Conservation (phyloP, 1,140 invertebrate genomes). For the Zaprionus tsacasi region DNA sequence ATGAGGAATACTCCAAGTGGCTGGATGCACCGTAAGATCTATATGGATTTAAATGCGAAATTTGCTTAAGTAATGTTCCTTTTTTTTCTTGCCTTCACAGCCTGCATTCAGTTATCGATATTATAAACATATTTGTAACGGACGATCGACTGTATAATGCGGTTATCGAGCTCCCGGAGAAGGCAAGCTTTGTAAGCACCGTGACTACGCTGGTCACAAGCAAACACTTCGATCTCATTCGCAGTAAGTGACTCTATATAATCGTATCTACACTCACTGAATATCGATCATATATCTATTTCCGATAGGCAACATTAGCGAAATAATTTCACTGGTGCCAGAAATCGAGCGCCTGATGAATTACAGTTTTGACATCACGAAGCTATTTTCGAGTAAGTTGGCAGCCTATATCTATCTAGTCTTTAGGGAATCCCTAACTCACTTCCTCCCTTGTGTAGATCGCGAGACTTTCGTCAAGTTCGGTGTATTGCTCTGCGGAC, state of each 20-base stretch:
- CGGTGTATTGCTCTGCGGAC: slow-evolving; percentile 87
- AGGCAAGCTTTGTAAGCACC: slow-evolving; percentile 86
- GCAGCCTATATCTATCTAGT: not conserved
- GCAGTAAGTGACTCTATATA: slow-evolving; percentile 54
- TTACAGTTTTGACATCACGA: slow-evolving; percentile 77
- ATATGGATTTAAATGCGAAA: not conserved
- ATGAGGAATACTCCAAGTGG: slow-evolving; percentile 87
- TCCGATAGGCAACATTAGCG: slow-evolving; percentile 61
- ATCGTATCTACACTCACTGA: not conserved
- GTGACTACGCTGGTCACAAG: slow-evolving; percentile 87
- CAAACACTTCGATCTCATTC: slow-evolving; percentile 86
- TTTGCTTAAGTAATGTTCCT: not conserved
- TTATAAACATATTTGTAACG: slow-evolving; percentile 84
- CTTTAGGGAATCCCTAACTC: not conserved
- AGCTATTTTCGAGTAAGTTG: slow-evolving; percentile 75
- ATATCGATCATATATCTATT: not conserved
- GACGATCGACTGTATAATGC: slow-evolving; percentile 85
- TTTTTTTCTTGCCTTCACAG: slow-evolving; percentile 54
- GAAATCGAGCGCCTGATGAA: slow-evolving; percentile 75
- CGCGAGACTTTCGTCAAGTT: slow-evolving; percentile 84
- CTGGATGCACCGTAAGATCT: slow-evolving; percentile 86
- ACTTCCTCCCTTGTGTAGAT: slow-evolving; percentile 44
- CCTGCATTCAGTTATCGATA: slow-evolving; percentile 84
- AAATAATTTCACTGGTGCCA: slow-evolving; percentile 68
- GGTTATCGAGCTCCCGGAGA: slow-evolving; percentile 86